Evolutionary conservation across 2,888 invertebrate genomes (phyloP), one percentile per base, ranked within the genome.

Genomic region (Monochamus alternatus): DNA sequence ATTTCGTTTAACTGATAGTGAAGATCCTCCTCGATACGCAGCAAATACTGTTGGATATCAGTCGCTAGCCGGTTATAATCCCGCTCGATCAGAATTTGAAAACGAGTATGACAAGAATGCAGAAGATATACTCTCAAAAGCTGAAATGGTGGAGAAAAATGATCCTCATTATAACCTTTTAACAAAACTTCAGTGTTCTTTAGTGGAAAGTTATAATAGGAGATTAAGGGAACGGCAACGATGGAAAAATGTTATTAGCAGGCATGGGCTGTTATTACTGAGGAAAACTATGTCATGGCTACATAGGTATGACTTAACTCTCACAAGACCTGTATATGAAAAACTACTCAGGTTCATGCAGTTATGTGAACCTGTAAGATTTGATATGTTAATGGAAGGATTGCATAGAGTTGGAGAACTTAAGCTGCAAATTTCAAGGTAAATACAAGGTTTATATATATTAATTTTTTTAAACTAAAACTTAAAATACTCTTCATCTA

Each of bases 31-130:
- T 0, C 90, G 95, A 69, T 91, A 90, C 80, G 88, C 90, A 55
- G 78, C 87, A 1, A 89, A 91, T 74, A 90, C 91, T 0, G 80
- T 89, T 32, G 91, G 91, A 74, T 91, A 90, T 75, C 92, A 94
- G 81, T 90, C 92, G 47, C 91, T 95, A 84, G 95, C 95, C 0
- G 97, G 97, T 0, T 97, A 97, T 86, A 95, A 95, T 87, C 93
- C 96, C 30, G 94, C 95, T 5, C 91, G 97, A 76, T 95, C 96
- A 1, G 97, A 97, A 85, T 97, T 97, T 88, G 95, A 95, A 83
- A 90, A 93, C 0, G 96, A 96, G 80, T 95, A 94, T 86, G 96
- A 97, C 87, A 92, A 95, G 77, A 94, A 94, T 84, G 96, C 96
- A 0, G 97, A 97, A 87, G 91, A 92, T 77, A 90, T 95, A 62